Evolutionary conservation across 2,888 invertebrate species (phyloP).

Genomic region (Heteromurus nitidus): DNA sequence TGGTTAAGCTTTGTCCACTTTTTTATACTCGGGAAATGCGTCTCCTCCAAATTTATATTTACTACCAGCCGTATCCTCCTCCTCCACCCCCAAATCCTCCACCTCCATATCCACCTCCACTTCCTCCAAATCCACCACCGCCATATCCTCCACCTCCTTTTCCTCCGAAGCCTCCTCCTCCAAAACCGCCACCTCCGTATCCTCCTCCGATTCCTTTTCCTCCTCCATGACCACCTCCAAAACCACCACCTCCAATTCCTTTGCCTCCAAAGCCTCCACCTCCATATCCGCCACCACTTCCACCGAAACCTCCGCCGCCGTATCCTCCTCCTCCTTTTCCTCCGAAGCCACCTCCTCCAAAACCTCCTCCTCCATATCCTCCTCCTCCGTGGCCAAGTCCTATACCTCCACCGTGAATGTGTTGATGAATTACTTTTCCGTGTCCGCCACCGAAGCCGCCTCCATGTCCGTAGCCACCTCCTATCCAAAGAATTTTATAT

Average conservation of each 20-base stretch:
- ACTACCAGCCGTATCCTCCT: conserved; percentile 19
- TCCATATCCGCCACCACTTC: not conserved
- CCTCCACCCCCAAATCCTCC: too few relatives aligned
- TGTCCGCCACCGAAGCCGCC: not conserved
- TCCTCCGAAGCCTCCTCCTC: conserved; percentile 18
- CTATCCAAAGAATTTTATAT: too few relatives aligned
- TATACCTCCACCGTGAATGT: not conserved
- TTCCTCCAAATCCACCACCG: not conserved
- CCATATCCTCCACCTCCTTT: not conserved
- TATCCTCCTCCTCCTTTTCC: not conserved
- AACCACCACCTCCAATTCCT: not conserved
- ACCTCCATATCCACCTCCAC: conserved; percentile 4
- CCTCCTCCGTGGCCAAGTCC: not conserved
- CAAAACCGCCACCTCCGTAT: not conserved
- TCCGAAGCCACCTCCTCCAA: conserved; percentile 10
- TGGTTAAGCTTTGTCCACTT: not conserved
- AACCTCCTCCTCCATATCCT: conserved; percentile 17
- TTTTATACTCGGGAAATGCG: not conserved
- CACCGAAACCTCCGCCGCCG: conserved; percentile 5
- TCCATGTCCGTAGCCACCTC: too few relatives aligned
- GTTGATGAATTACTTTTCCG: not conserved
- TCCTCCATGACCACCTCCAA: conserved; percentile 21
- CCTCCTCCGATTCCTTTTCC: not conserved
- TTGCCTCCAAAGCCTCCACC: conserved; percentile 11
- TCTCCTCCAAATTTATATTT: not conserved